Base-by-base conservation (phyloP, 1,140 invertebrate species). In the Yoshiicerus persimilis region DNA sequence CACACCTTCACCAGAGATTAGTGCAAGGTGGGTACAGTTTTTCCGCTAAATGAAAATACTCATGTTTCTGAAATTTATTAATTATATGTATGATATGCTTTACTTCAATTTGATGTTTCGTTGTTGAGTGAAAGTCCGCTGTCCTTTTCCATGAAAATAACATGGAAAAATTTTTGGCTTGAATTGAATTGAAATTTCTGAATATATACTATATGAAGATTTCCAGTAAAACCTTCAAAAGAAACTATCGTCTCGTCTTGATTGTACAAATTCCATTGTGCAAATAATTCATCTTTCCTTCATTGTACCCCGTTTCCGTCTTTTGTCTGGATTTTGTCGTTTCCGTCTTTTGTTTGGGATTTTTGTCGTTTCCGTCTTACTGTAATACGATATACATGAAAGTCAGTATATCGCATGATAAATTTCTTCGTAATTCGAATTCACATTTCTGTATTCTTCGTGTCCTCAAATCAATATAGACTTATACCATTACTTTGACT, bases 241-340 rank as follows among this genome's bases (percentile, higher is more conserved):
- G 34, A 80, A 80, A 80, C 34, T n/a, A 77, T n/a, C 30, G 32
- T 80, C 75, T 80, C 32, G 75, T 80, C 75, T 80, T 80, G 75
- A 80, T 36, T 80, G 75, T 34, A 80, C 66, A 70, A 70, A 70
- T 70, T 70, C 13, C 13, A 30, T 30, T 70, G 66, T 70, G 25
- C 66, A 25, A 30, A 64, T 10, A 64, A 23, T 64, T 70, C 30
- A 80, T 34, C 32, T 34, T n/a, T 80, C 75, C 75, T 80, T 38
- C 75, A 36, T 80, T 80, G 5, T 32, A 5, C 23, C 75, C 75
- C 27, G 9, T 38, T 80, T 38, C 75, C 32, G 32, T 34, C 27
- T 70, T 27, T 70, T 30, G 66, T 30, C 4, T 70, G 66, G 30
- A 27, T 30, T 70, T 70, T 70, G 47, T 5, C 66, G 30, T 30